These are phyloP conservation scores for Lithobates sylvaticus DNA, from an alignment of 2,797 vertebrate genomes.

Conservation along the genomic window DNA sequence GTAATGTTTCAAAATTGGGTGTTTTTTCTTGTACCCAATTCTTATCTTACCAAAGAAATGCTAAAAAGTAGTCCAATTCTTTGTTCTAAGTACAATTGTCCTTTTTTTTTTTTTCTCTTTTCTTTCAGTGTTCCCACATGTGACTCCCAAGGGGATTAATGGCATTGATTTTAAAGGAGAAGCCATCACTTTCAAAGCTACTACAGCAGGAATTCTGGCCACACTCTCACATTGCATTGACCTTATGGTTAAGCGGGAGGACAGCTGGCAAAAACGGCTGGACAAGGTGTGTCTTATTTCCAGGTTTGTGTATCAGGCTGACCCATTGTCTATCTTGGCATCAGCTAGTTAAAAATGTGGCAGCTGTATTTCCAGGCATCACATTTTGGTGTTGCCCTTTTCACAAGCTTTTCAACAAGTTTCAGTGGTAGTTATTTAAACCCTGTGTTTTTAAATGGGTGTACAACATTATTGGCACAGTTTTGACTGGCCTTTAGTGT, in stretches of 20 bases:
- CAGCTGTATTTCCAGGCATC: too few species aligned
- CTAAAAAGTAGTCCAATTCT: background rate
- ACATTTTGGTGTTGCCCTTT: too few species aligned
- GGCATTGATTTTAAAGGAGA: conserved; percentile 98
- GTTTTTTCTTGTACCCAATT: too few species aligned
- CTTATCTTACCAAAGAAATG: too few species aligned
- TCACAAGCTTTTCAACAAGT: background rate
- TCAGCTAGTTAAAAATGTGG: too few species aligned
- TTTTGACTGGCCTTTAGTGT: too few species aligned
- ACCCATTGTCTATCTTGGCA: too few species aligned
- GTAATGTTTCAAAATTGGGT: too few species aligned
- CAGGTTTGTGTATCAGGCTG: background rate
- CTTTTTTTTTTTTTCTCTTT: conserved; percentile 55
- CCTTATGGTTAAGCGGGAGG: conserved; percentile 95
- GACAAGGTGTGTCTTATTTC: conserved; percentile 87
- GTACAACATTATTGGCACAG: too few species aligned
- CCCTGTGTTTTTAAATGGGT: too few species aligned
- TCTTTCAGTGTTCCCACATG: conserved; percentile 82
- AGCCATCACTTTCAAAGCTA: conserved; percentile 98
- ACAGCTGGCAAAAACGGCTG: conserved; percentile 94
- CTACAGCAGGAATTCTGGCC: conserved; percentile 94
- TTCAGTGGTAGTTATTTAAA: background rate
- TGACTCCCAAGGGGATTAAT: conserved; percentile 87
- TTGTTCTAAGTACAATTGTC: background rate
- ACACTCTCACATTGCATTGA: conserved; percentile 97